Conservation (phyloP, 2,888 invertebrate species). For the Sarcophaga carnaria region DNA sequence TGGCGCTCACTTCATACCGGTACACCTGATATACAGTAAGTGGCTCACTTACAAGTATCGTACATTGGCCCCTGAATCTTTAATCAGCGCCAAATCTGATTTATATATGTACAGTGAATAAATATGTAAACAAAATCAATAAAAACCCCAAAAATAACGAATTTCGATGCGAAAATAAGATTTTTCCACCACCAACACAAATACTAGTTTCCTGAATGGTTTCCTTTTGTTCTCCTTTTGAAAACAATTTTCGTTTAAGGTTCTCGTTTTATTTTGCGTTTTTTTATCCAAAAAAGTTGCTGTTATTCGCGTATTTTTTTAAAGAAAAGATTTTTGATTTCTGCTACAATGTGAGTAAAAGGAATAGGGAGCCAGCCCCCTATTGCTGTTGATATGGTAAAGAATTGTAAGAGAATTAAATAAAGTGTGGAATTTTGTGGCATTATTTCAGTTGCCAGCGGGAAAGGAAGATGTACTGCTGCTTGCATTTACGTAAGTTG, state of each 20-base stretch:
- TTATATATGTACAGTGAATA: neutral
- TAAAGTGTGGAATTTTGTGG: constrained; percentile 41
- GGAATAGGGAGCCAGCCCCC: neutral
- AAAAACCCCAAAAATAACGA: neutral
- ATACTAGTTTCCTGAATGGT: constrained; percentile 48
- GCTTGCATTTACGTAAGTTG: neutral
- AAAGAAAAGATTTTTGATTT: constrained; percentile 18
- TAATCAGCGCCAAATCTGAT: neutral
- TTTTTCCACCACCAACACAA: constrained; percentile 40
- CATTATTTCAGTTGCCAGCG: constrained; percentile 7
- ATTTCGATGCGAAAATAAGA: constrained; percentile 35
- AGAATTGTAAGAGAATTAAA: constrained; percentile 1
- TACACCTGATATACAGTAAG: too few relatives aligned
- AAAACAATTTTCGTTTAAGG: constrained; percentile 28
- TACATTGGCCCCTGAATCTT: too few relatives aligned
- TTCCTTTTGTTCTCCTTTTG: constrained; percentile 18
- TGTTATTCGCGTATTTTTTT: constrained; percentile 35
- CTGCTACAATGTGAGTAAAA: neutral
- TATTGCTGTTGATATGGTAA: neutral
- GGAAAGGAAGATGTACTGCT: constrained; percentile 15
- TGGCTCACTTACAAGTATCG: too few relatives aligned
- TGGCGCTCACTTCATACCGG: too few relatives aligned
- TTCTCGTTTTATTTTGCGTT: neutral
- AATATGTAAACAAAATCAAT: neutral
- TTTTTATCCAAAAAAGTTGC: constrained; percentile 19